These are phyloP conservation scores for Stomatorhinus walkeri DNA, from an alignment of 2,797 vertebrate species.

Conservation along the genomic window DNA sequence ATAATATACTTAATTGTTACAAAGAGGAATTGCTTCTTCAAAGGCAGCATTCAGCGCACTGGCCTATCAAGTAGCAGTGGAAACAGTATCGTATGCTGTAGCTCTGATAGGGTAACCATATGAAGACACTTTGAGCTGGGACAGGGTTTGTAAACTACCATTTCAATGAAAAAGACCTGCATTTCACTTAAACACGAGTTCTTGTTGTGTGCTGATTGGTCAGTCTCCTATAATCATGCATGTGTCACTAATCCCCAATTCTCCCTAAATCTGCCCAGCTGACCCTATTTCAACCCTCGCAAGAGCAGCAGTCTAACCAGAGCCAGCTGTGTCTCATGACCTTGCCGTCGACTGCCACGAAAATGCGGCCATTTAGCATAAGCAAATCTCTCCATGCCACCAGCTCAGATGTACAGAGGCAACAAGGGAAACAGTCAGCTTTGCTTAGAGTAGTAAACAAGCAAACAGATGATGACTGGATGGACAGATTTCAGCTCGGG, in stretches of 20 bases:
- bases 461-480: neutral
- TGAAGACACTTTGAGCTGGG: neutral
- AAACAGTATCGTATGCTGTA: neutral
- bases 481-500: neutral
- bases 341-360: neutral
- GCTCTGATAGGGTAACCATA: neutral
- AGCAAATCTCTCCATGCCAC: neutral
- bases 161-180: neutral
- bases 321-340: neutral
- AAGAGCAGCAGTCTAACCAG: neutral
- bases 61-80: neutral
- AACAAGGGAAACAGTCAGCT: neutral
- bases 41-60: neutral
- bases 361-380: neutral
- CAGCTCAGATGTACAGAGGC: neutral
- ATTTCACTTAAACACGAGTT: neutral
- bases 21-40: neutral
- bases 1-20: neutral
- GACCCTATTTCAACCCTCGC: neutral
- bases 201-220: neutral
- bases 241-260: neutral
- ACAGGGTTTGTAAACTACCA: neutral
- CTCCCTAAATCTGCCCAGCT: neutral
- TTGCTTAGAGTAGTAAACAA: neutral
- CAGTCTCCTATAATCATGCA: neutral